Evolutionary conservation across 2,797 vertebrate genomes (phyloP), one percentile per base, ranked within the genome.

Genomic region (Brachyrhaphis roseni): DNA sequence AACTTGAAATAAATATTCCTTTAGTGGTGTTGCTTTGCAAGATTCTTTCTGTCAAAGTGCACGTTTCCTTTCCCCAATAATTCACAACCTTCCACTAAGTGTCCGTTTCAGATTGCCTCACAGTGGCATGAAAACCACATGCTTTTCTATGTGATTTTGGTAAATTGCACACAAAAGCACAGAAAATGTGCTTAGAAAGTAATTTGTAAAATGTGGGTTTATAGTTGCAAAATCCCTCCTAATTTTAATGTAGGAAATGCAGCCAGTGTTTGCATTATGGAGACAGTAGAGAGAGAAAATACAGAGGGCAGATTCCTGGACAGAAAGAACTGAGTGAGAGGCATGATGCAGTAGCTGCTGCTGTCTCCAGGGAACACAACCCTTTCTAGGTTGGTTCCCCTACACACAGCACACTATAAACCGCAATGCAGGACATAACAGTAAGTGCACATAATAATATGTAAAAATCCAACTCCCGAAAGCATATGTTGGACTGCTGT

Each of bases 351-450:
- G 86, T 91, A 89, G 76, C 90, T 68, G 64, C 64, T 92, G 80
- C 79, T 91, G 88, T 93, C 93, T 84, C 86, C 82, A 43, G 94
- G 88, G 92, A 93, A 49, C 16, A n/a, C 36, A 66, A 16, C 57
- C 83, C 78, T 92, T 92, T 93, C 91, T 91, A 87, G 94, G 91
- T 91, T 89, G 87, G 88, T 91, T 90, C 70, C 88, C 80, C 55
- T 74, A 82, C 81, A 86, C 78, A 86, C 68, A 89, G 86, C 86
- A 84, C 80, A 86, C 80, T 83, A 79, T 87, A 82, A 88, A 89
- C 72, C 82, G 87, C 70, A 76, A 2, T 78, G 74, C 81, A 91
- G 78, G 64, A 79, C 79, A 75, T 75, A 49, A 78, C 46, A 74
- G 72, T 79, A 46, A 83, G 84, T 88, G 74, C 77, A 78, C 79